These are phyloP conservation scores for Ophioninae sp. DNA, from an alignment of 2,888 invertebrate genomes.

Conservation along the genomic window DNA sequence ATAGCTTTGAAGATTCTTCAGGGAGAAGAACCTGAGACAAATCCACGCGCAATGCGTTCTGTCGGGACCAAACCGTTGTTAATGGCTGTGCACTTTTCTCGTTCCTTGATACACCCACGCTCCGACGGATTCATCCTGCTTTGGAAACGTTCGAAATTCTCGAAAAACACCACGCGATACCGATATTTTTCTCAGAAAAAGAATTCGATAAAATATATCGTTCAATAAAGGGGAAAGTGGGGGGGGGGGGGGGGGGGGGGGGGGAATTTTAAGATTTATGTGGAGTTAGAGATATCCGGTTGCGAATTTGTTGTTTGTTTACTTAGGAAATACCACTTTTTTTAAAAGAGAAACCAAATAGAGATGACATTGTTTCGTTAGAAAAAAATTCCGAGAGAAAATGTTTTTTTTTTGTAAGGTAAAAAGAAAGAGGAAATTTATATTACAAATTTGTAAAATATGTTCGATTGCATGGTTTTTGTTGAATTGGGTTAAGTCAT, in stretches of 20 bases:
- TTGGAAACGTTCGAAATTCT: slow-evolving; percentile 4
- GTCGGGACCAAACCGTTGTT: slow-evolving; percentile 31
- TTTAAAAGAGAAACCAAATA: too few relatives aligned
- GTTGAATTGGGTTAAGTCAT: too few relatives aligned
- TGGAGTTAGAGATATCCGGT: background rate
- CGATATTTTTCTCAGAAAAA: slow-evolving; percentile 15
- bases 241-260: too few relatives aligned
- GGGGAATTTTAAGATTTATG: slow-evolving; percentile 1
- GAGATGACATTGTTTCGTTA: too few relatives aligned
- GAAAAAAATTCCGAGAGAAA: too few relatives aligned
- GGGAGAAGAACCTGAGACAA: slow-evolving; percentile 43
- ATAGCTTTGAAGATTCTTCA: slow-evolving; percentile 47
- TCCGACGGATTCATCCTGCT: slow-evolving; percentile 1
- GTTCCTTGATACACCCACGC: slow-evolving; percentile 27
- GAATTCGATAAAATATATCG: background rate
- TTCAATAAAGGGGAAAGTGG: too few relatives aligned
- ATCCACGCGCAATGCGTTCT: slow-evolving; percentile 16
- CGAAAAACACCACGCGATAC: background rate
- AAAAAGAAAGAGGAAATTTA: too few relatives aligned
- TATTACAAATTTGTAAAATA: too few relatives aligned
- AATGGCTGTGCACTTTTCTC: slow-evolving; percentile 27
- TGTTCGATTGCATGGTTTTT: too few relatives aligned
- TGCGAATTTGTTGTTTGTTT: too few relatives aligned
- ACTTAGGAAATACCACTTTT: too few relatives aligned
- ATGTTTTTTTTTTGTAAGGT: too few relatives aligned